Evolutionary conservation across 2,113 vertebrate genomes (phyloP).

Genomic region (Murina feae): DNA sequence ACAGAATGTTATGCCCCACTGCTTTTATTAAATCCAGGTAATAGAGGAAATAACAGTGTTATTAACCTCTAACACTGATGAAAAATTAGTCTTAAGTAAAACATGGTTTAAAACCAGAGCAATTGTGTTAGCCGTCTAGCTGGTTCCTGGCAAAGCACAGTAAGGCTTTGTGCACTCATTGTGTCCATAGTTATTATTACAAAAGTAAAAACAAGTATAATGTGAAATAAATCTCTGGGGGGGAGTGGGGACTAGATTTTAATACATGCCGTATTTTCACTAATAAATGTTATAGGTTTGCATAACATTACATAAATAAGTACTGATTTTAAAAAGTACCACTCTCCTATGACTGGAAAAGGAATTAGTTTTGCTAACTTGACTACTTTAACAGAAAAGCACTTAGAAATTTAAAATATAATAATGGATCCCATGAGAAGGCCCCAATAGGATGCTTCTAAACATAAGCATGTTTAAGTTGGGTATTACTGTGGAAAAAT

Average conservation of each 20-base stretch:
- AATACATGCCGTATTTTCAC: neutral
- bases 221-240: neutral
- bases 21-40: constrained; percentile 81
- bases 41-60: constrained; percentile 81
- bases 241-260: neutral
- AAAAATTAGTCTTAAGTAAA: constrained; percentile 78
- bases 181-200: neutral
- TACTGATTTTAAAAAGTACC: neutral
- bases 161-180: constrained; percentile 50
- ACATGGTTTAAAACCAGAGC: constrained; percentile 52
- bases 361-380: constrained; percentile 36
- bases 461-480: neutral
- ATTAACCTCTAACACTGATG: constrained; percentile 82
- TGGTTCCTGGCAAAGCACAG: neutral
- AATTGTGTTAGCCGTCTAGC: constrained; percentile 17
- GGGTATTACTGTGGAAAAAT: neutral
- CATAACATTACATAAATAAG: neutral
- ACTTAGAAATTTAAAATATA: neutral
- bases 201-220: neutral
- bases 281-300: constrained; percentile 5
- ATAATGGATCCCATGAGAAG: neutral
- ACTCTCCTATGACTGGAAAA: neutral
- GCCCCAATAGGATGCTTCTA: neutral
- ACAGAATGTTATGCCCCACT: constrained; percentile 78
- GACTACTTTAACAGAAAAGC: neutral